Base-by-base conservation (phyloP, 1,140 invertebrate genomes). In the Cyclina sinensis region DNA sequence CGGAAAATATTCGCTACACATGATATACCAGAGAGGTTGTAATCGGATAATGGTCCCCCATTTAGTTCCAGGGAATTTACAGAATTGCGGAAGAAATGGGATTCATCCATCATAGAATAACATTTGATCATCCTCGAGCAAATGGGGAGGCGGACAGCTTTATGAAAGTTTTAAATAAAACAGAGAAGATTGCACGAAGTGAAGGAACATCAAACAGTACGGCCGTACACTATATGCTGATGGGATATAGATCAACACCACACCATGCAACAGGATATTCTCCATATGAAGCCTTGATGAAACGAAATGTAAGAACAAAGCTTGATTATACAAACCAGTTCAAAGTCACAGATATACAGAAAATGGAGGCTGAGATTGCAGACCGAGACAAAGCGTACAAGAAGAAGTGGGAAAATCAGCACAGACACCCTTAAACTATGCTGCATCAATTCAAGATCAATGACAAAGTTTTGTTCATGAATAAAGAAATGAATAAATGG, bases 21-120 rank as follows among this genome's bases (percentile, higher is more conserved):
- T 83, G 76, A 62, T 0, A 86, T 90, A 48, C 90, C 90, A 43
- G 68, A 89, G 12, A 59, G 79, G 1, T 16, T 93, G 24, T 84
- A 91, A 81, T 89, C 86, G 14, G 91, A 93, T 74, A 91, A 91
- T 70, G 86, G 89, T n/a, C 86, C 78, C 3, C 86, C 82, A n/a
- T 93, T 92, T 54, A 88, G 86, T 51, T 46, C 51, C 30, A 12
- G 68, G 7, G 86, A 83, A 68, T 88, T 70, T 24, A 24, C 24
- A 54, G 24, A 80, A 39, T 89, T 81, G 21, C 83, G 1, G 30
- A 46, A 16, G 35, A 85, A 80, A 21, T 65, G 18, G 81, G 73
- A 70, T 84, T 85, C 30, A 21, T 24, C 9, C 81, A 89, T 14
- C 54, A 68, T 18, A 73, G 74, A 57, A 48, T 79, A 51, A 85